phyloP scores from a whole-genome alignment of 2,888 invertebrate species.

The Drymonia ruficornis region DNA sequence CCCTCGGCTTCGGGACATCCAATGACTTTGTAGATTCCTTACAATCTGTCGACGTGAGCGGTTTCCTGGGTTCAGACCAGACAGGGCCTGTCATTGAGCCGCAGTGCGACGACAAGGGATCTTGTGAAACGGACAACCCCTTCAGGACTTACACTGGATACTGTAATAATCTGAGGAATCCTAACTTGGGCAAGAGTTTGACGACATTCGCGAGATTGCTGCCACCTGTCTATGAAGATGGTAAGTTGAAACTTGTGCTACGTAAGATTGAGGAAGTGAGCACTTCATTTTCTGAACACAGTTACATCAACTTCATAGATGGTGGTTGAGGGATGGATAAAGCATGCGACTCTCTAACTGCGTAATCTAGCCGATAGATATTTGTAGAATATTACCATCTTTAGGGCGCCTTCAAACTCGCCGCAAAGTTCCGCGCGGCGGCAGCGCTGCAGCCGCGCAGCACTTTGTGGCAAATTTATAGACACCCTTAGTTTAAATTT shows the following conservation, averaged over 20 bases:
- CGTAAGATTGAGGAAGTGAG: too few relatives aligned
- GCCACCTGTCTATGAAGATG: slow-evolving; percentile 95
- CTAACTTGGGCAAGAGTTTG: slow-evolving; percentile 92
- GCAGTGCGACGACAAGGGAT: slow-evolving; percentile 88
- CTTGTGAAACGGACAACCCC: slow-evolving; percentile 89
- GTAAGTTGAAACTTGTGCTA: slow-evolving; percentile 61
- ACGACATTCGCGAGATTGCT: slow-evolving; percentile 93
- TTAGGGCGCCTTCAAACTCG: too few relatives aligned
- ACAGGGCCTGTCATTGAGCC: slow-evolving; percentile 86
- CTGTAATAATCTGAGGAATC: slow-evolving; percentile 94
- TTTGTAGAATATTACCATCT: too few relatives aligned
- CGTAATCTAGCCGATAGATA: too few relatives aligned
- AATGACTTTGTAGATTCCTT: slow-evolving; percentile 91
- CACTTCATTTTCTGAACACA: too few relatives aligned
- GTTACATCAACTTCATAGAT: too few relatives aligned
- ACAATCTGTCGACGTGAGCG: slow-evolving; percentile 91
- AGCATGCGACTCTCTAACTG: too few relatives aligned
- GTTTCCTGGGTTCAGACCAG: slow-evolving; percentile 87
- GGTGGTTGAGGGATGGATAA: too few relatives aligned
- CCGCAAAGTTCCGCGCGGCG: too few relatives aligned
- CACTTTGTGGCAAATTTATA: too few relatives aligned
- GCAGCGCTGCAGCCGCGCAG: too few relatives aligned
- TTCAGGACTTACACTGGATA: slow-evolving; percentile 92
- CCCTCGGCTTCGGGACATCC: slow-evolving; percentile 68
- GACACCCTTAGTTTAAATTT: too few relatives aligned